Evolutionary conservation across 2,797 vertebrate genomes (phyloP), one percentile per base, ranked within the genome.

Genomic region (Bufotes viridis): DNA sequence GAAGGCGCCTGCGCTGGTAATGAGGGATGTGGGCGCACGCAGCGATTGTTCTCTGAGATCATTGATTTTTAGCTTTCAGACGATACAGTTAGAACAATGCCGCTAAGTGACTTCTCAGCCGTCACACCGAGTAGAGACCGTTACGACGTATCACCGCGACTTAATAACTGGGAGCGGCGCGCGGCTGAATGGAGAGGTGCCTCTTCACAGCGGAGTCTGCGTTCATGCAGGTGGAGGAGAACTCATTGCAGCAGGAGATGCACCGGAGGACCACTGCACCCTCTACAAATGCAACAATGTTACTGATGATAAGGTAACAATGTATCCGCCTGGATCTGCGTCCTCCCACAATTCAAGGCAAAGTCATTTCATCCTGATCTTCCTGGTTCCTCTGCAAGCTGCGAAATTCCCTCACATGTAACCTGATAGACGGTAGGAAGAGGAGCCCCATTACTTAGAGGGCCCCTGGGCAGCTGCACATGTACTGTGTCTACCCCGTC

Each of bases 21-120:
- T 34, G 78, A 80, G 55, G 34, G 22, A 61, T 60, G 57, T 58
- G 26, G 75, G 57, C 17, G 55, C 26, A 22, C 74, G 57, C 49
- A 58, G 82, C 51, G 12, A 86, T 80, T 70, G 63, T n/a, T 82
- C 81, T 76, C 70, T 69, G 65, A 76, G 55, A 17, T 34, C 57
- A 87, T 87, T 78, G 86, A 87, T 87, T 87, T 76, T 87, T 53
- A 76, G 42, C 86, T 83, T 57, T 78, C 74, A 75, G 86, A 87
- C 83, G 60, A 65, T 87, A 87, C 83, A 83, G 80, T 87, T 75
- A 78, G n/a, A 82, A 87, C 80, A 83, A 87, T 65, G 70, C 4
- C 1, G 49, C 15, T 83, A 78, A 83, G 49, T 76, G 86, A 69
- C 75, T 13, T 51, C 65, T 87, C 72, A 78, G 69, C 83, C 80